A percentile compares a stretch with the other conserved stretches of the same genome.
phyloP scores from a whole-genome alignment of 2,113 vertebrate genomes.

The Percopsis transmontana region DNA sequence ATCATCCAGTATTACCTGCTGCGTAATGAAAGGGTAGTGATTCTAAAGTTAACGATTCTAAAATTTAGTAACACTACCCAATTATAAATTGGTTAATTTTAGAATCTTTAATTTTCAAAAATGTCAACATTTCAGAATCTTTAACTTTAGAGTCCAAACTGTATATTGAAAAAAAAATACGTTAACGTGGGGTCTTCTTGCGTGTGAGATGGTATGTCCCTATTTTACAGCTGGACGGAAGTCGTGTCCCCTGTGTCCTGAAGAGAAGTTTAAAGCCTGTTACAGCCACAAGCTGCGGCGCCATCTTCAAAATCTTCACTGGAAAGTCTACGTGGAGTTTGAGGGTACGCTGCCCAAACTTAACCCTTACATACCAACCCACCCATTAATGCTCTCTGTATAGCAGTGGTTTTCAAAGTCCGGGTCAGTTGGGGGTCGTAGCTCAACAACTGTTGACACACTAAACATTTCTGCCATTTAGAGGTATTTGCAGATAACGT shows the following conservation, averaged over 20 bases:
- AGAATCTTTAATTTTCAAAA: too few species aligned
- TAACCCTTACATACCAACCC: not conserved
- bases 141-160: not conserved
- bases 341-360: slow-evolving; percentile 79
- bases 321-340: slow-evolving; percentile 97
- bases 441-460: too few species aligned
- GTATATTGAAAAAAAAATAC: not conserved
- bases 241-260: slow-evolving; percentile 90
- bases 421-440: too few species aligned
- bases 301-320: slow-evolving; percentile 96
- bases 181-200: not conserved
- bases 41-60: too few species aligned
- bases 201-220: slow-evolving; percentile 14
- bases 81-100: too few species aligned
- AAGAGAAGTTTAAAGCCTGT: slow-evolving; percentile 92
- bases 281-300: slow-evolving; percentile 89
- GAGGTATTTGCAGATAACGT: not conserved
- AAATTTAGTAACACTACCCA: too few species aligned
- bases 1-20: not conserved
- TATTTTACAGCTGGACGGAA: slow-evolving; percentile 83
- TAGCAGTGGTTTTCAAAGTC: too few species aligned
- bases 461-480: not conserved
- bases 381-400: too few species aligned
- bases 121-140: not conserved
- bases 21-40: too few species aligned